Evolutionary conservation across 2,113 vertebrate species (phyloP), one percentile per base, ranked within the genome.

Genomic region (Epinephelus cyanopodus): DNA sequence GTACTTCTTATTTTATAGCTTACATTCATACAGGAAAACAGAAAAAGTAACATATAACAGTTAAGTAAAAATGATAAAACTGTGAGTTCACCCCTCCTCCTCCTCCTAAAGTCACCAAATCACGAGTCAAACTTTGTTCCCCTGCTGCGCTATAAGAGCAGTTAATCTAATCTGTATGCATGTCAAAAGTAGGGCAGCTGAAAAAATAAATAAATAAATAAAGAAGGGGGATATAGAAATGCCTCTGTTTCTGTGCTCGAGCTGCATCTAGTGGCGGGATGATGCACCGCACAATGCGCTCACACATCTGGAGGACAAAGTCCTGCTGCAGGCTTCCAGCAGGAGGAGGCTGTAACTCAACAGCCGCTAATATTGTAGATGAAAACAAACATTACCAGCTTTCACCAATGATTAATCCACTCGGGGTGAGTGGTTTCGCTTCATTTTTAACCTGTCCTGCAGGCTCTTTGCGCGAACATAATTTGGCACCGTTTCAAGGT

Each of bases 261-360:
- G 84, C 82, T 74, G 58, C 84, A 89, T 87, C 89, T 89, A 83
- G 87, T 60, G 87, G 87, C 25, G 25, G 48, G 42, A 52, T 39
- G 48, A 21, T 8, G 82, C 50, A 88, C 1, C 63, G 66, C 80
- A 74, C 29, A 5, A 6, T 12, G 5, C 15, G n/a, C n/a, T 67
- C n/a, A 17, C 82, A 79, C 85, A 88, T 91, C 86, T 90, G 87
- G 82, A 83, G 45, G 52, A 23, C 33, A 39, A 77, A 63, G 21
- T 45, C 14, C 39, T 54, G 39, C 70, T 18, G 48, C 27, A 33
- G 42, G 29, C 18, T n/a, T 10, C 39, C 39, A 10, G 13, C 29
- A 7, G 29, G 18, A 42, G 67, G 25, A 61, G 60, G 47, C 39
- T 75, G 70, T 9, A 73, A 62, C 67, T 89, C 89, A 79, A 15